phyloP scores from a whole-genome alignment of 2,113 vertebrate species.

The Gymnocephalus cernua region DNA sequence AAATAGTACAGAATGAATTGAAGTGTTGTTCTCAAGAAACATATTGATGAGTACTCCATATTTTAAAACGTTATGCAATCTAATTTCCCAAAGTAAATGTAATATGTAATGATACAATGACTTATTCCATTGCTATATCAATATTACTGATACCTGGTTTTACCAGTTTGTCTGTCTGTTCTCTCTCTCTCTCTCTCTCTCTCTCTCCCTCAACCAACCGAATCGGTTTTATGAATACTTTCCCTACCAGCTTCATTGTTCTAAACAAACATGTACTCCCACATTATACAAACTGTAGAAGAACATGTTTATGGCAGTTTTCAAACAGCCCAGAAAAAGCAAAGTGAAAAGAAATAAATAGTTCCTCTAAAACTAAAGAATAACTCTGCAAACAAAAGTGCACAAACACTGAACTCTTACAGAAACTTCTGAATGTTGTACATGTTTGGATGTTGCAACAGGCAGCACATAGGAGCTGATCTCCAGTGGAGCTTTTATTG shows the following conservation, averaged over 20 bases:
- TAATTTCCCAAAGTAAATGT: background rate
- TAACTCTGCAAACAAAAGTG: slow-evolving; percentile 16
- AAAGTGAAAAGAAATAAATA: slow-evolving; percentile 13
- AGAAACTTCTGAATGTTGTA: slow-evolving; percentile 43
- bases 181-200: too few relatives aligned
- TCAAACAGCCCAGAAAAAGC: slow-evolving; percentile 26
- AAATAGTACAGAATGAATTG: background rate
- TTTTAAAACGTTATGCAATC: background rate
- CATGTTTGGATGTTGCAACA: slow-evolving; percentile 43
- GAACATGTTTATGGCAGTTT: slow-evolving; percentile 31
- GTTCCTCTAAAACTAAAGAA: slow-evolving; percentile 21
- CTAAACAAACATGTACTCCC: slow-evolving; percentile 8
- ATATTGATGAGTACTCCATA: background rate
- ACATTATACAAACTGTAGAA: slow-evolving; percentile 13
- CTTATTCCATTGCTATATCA: background rate
- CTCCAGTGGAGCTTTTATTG: slow-evolving; percentile 3
- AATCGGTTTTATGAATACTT: slow-evolving; percentile 3
- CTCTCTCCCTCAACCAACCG: background rate
- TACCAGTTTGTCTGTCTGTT: background rate
- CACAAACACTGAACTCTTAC: slow-evolving; percentile 36
- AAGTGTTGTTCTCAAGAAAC: background rate
- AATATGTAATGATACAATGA: background rate
- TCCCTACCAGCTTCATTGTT: background rate
- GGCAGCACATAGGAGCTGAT: slow-evolving; percentile 6
- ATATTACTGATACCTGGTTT: background rate